Base-by-base conservation (phyloP, 2,113 vertebrate genomes). In the Misgurnus mizolepis region DNA sequence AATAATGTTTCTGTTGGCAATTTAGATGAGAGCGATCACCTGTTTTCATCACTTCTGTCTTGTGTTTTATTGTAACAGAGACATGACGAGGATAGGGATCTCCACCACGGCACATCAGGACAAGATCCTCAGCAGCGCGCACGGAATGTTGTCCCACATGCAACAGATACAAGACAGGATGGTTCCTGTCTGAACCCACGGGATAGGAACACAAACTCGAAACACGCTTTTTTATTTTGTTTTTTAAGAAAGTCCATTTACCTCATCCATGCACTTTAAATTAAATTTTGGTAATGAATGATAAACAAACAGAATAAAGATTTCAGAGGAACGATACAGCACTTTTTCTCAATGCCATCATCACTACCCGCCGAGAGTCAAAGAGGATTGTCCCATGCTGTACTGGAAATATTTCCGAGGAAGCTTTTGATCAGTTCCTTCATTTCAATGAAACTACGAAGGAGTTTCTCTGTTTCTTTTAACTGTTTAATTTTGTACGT, bases 181-280 rank as follows among this genome's bases (percentile, higher is more conserved):
- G 97, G 96, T 99, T 89, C 97, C 97, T 0, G 97, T 99, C 89
- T 99, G 95, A 98, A 90, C 89, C 86, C 87, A 27, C 14, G 86
- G 27, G 43, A 77, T 78, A 2, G 67, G 86, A 90, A 89, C 92
- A 89, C 81, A 90, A 94, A 93, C 93, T 92, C 87, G 90, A 87
- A 92, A 94, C 92, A 92, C 89, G 93, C 92, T 69, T 82, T 58
- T 50, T 64, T 80, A 14, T 17, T 45, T 67, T 80, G 27, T 67
- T 70, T 84, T 85, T 55, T 83, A 71, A 60, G 74, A 58, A 78
- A 74, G 53, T 83, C 61, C 66, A 67, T 81, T 86, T 98, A 99
- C 97, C 97, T 99, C 97, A 98, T 98, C 93, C 95, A 96, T 96
- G 97, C 97, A 99, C 97, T 99, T 99, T 98, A 99, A 96, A 95